Conservation (phyloP, 2,113 vertebrate genomes). For the Numenius arquata region DNA sequence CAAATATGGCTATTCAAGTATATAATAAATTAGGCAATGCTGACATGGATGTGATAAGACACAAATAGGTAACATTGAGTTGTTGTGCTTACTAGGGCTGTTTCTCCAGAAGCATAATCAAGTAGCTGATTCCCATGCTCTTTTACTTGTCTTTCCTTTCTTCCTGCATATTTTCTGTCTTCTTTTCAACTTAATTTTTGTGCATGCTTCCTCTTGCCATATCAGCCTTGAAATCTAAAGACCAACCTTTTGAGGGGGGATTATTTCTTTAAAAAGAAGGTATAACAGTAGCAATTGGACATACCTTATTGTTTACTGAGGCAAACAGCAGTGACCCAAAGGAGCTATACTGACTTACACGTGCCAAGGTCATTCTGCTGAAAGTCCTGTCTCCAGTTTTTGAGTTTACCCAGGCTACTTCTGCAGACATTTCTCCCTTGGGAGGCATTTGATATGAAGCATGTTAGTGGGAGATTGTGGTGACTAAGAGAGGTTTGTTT, state of each 20-base stretch:
- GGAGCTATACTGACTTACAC: not conserved
- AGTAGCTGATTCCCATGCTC: constrained; percentile 13
- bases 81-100: constrained; percentile 39
- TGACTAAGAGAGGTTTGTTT: not conserved
- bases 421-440: not conserved
- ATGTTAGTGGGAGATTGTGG: not conserved
- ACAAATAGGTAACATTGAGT: constrained; percentile 29
- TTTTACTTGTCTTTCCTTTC: not conserved
- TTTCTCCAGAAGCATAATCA: constrained; percentile 49
- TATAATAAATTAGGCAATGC: constrained; percentile 61
- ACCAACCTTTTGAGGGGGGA: not conserved
- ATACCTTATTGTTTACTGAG: not conserved
- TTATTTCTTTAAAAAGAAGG: not conserved
- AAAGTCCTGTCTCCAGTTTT: not conserved
- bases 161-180: not conserved
- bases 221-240: not conserved
- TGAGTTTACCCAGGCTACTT: not conserved
- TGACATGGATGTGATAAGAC: constrained; percentile 60
- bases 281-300: not conserved
- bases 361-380: not conserved
- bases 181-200: not conserved
- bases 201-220: not conserved
- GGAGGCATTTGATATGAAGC: not conserved
- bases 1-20: constrained; percentile 61
- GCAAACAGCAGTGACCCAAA: not conserved